These are phyloP conservation scores for Callyntrura guangdongensis DNA, from an alignment of 2,888 invertebrate species.

Conservation along the genomic window DNA sequence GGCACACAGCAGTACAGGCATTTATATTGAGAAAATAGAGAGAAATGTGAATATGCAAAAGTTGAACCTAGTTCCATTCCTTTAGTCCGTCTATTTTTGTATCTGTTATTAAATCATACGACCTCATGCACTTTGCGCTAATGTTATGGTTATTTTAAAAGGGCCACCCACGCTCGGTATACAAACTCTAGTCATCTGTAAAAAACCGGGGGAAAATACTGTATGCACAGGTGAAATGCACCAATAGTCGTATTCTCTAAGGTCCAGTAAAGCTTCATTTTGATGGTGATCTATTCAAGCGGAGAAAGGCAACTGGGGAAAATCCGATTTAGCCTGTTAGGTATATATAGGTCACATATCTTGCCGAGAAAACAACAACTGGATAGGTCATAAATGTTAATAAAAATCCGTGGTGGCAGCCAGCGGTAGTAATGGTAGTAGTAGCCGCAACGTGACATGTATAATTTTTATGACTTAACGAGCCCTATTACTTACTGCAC, in stretches of 20 bases:
- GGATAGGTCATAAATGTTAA: constrained; percentile 30
- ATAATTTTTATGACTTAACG: constrained; percentile 54
- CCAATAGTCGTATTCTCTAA: too few species aligned
- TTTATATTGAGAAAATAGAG: too few species aligned
- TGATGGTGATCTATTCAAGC: too few species aligned
- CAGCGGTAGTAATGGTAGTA: background rate
- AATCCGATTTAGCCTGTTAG: constrained; percentile 38
- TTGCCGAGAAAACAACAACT: constrained; percentile 16
- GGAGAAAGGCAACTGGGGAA: background rate
- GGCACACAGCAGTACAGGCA: background rate
- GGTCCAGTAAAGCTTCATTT: too few species aligned
- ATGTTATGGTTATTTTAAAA: background rate
- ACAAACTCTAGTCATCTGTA: too few species aligned
- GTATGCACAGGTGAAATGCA: too few species aligned
- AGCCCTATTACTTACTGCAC: constrained; percentile 15
- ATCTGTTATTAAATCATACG: background rate
- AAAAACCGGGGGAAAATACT: too few species aligned
- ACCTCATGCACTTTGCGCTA: background rate
- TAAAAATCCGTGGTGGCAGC: constrained; percentile 32
- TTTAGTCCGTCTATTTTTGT: background rate
- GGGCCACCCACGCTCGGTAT: background rate
- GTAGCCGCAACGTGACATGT: constrained; percentile 26
- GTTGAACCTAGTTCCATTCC: too few species aligned
- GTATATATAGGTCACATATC: constrained; percentile 6
- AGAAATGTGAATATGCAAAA: too few species aligned